These are phyloP conservation scores for Seriola rivoliana DNA, from an alignment of 2,113 vertebrate genomes.

Conservation along the genomic window DNA sequence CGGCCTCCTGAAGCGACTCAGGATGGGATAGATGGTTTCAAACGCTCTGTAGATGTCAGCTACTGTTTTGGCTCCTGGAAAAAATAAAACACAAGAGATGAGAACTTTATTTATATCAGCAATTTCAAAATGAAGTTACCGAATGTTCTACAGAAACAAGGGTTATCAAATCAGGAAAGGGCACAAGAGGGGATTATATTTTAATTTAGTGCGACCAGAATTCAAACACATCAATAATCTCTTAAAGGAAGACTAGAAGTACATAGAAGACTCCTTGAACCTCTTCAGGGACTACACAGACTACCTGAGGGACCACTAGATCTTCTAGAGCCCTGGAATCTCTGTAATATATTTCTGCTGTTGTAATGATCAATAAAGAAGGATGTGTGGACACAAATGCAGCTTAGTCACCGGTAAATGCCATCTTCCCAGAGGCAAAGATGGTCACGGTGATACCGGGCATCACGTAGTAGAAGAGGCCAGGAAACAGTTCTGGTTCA, in stretches of 20 bases:
- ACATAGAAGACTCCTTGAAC: too few relatives aligned
- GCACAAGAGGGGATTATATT: too few relatives aligned
- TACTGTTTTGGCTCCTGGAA: constrained; percentile 89
- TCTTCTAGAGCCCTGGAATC: too few relatives aligned
- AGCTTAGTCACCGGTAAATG: constrained; percentile 84
- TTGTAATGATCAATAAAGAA: not conserved
- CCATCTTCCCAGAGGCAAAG: constrained; percentile 90
- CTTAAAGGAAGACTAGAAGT: too few relatives aligned
- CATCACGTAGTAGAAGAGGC: constrained; percentile 89
- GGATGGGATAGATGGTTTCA: constrained; percentile 89
- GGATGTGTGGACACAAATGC: not conserved
- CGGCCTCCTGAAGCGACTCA: constrained; percentile 84
- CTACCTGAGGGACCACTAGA: too few relatives aligned
- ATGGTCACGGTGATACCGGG: constrained; percentile 88
- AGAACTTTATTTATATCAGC: not conserved
- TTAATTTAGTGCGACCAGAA: too few relatives aligned
- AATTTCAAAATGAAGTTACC: not conserved
- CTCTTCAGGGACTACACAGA: too few relatives aligned
- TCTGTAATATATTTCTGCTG: too few relatives aligned
- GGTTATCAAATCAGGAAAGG: too few relatives aligned
- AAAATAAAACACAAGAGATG: constrained; percentile 4
- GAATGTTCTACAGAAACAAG: not conserved
- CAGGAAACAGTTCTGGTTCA: constrained; percentile 92
- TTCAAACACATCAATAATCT: too few relatives aligned
- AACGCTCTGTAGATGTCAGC: constrained; percentile 89